Base-by-base conservation (phyloP, 2,888 invertebrate genomes). In the Oligia strigilis region DNA sequence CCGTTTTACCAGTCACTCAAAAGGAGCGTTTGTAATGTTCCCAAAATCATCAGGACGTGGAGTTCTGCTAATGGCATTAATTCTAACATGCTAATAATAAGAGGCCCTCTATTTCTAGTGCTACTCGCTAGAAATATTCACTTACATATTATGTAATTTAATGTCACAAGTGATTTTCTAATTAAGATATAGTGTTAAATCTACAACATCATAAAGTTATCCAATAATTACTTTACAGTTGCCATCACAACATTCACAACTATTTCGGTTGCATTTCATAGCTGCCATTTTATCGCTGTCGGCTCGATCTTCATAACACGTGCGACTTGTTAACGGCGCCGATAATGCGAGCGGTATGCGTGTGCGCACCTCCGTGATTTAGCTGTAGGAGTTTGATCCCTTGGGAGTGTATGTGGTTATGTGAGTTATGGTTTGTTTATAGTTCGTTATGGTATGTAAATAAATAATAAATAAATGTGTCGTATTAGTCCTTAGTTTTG, bases 271-370 rank as follows among this genome's bases (percentile, higher is more conserved):
- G 85, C 86, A 85, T 90, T 89, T 90, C 85, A 83, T 87, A 86
- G 88, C 83, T 80, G 82, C 81, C 87, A 89, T 89, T 90, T 90
- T 89, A 90, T 89, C 84, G 88, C 81, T 81, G 86, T 87, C 87
- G 81, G 87, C 90, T 86, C 89, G 90, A 91, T 90, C 89, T 84
- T 84, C 78, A 85, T 85, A 88, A 89, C 93, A 92, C 91, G 93
- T 92, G 92, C 84, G 87, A 87, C 91, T 92, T 90, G 92, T 92
- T 92, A 94, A 91, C 92, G 90, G 83, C 83, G 81, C 80, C 90
- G 88, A 90, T 92, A 90, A 91, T 87, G 89, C 87, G 83, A 83
- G 84, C 76, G 90, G 91, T 85, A 91, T 90, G 90, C 90, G 87
- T 81, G 29, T 55, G 86, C 87, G 86, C 89, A 84, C 80, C 80